Evolutionary conservation across 2,888 invertebrate genomes (phyloP).

Genomic region (Parochlus steinenii): DNA sequence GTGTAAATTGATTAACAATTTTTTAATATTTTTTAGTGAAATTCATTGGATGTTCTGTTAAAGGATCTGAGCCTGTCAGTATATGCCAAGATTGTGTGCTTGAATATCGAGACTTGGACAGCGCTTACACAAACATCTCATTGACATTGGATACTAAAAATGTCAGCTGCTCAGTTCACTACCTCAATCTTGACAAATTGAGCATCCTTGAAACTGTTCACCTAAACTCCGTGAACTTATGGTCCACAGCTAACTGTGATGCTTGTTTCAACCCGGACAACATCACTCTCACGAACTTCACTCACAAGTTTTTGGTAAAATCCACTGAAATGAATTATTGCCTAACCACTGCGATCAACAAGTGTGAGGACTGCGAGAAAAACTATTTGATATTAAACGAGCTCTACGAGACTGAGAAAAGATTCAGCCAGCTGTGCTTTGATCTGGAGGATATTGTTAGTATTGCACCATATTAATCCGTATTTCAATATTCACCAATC

Average conservation of each 20-base stretch:
- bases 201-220: neutral
- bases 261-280: neutral
- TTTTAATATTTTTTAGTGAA: no score
- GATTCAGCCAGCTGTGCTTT: neutral
- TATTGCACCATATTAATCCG: neutral
- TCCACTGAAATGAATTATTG: no score
- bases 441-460: slow-evolving; percentile 9
- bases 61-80: no score
- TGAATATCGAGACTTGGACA: no score
- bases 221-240: neutral
- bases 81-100: no score
- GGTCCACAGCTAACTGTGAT: slow-evolving; percentile 7
- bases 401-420: neutral
- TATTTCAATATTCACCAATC: neutral
- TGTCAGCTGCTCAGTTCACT: neutral
- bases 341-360: neutral
- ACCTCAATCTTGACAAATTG: slow-evolving; percentile 1
- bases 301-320: no score
- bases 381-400: neutral
- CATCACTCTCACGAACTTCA: neutral
- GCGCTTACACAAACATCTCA: no score
- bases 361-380: neutral
- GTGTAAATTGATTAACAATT: no score
- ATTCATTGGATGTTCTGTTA: no score
- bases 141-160: no score